These are phyloP conservation scores for Procavia capensis DNA, from an alignment of 2,113 vertebrate genomes.

Conservation along the genomic window DNA sequence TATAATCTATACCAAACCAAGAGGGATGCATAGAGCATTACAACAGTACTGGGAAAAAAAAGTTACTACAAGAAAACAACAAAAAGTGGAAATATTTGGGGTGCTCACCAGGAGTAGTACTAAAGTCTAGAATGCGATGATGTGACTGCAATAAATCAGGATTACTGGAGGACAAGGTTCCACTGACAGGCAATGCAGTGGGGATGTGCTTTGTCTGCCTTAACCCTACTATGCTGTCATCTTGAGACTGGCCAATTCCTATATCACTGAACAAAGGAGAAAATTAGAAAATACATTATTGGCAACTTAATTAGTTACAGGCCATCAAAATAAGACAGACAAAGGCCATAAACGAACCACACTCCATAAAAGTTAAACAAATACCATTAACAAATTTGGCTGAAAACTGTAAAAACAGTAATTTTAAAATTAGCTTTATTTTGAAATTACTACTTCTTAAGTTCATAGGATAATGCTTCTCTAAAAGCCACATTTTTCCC, in stretches of 20 bases:
- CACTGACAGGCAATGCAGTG: constrained; percentile 95
- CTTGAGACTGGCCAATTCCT: constrained; percentile 98
- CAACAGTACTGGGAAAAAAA: background rate
- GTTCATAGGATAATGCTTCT: background rate
- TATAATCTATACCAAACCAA: background rate
- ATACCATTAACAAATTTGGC: background rate
- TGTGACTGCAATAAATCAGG: constrained; percentile 97
- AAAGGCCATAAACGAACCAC: background rate
- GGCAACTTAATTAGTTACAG: background rate
- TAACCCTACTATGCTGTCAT: constrained; percentile 98
- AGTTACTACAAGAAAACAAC: background rate
- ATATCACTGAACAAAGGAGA: constrained; percentile 90
- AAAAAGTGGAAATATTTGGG: background rate
- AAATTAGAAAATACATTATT: constrained; percentile 19
- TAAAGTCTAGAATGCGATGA: constrained; percentile 98
- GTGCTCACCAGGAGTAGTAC: constrained; percentile 93
- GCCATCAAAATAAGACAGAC: background rate
- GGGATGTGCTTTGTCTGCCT: constrained; percentile 97
- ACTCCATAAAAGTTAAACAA: background rate
- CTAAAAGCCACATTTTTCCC: background rate
- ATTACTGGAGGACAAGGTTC: constrained; percentile 97
- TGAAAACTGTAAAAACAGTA: background rate
- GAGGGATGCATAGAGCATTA: background rate
- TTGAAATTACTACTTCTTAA: background rate
- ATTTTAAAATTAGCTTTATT: background rate